Percentiles rank a stretch among this genome's conserved stretches.
Conservation (phyloP, 1,140 invertebrate genomes). For the Atta texana region DNA sequence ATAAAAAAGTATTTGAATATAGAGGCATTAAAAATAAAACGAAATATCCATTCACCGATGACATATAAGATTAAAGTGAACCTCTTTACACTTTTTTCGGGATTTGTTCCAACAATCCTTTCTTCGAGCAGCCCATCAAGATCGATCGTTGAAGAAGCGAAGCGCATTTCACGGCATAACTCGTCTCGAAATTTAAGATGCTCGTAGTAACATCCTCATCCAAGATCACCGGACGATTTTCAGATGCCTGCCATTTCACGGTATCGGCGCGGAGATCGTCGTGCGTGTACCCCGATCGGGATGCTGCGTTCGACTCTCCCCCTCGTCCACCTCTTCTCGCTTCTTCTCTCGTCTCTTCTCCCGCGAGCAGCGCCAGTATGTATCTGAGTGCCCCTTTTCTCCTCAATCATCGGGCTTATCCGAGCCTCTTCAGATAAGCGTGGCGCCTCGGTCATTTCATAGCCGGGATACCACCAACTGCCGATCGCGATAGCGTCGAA, state of each 20-base stretch:
- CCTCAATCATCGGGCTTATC: conserved; percentile 81
- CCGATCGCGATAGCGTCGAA: conserved; percentile 73
- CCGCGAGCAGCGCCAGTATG: conserved; percentile 57
- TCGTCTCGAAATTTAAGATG: neutral
- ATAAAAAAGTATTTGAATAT: neutral
- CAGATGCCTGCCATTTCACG: conserved; percentile 31
- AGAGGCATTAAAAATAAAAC: neutral
- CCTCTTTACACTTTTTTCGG: neutral
- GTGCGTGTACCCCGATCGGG: conserved; percentile 64
- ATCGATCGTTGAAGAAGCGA: neutral
- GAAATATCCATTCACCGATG: neutral
- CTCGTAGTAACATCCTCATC: neutral
- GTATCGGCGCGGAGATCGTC: conserved; percentile 39
- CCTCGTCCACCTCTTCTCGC: neutral
- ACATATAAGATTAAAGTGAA: neutral
- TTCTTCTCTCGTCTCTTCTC: conserved; percentile 3
- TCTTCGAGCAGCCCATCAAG: neutral
- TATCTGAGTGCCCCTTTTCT: conserved; percentile 76
- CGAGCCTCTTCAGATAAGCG: conserved; percentile 78
- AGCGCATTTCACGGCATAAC: neutral
- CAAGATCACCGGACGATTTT: conserved; percentile 19
- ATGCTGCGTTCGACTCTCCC: conserved; percentile 17
- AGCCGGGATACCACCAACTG: conserved; percentile 50
- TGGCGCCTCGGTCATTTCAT: conserved; percentile 81
- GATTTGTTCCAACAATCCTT: neutral